Evolutionary conservation across 2,888 invertebrate genomes (phyloP).

Genomic region (Cheilosia soror): DNA sequence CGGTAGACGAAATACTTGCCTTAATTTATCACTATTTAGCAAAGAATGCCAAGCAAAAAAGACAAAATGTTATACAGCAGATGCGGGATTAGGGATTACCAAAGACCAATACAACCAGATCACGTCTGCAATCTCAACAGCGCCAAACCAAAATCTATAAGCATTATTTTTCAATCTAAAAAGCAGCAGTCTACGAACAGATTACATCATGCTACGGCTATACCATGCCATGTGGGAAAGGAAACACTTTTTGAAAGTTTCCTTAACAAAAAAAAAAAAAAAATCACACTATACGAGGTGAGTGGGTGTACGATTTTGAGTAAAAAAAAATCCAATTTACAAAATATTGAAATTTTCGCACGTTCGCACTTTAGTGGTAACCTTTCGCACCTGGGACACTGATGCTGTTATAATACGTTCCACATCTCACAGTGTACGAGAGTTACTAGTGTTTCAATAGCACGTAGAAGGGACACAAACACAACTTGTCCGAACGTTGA

Average conservation of each 20-base stretch:
- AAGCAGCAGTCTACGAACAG: constrained; percentile 41
- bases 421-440: not conserved
- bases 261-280: not conserved
- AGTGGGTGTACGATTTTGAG: constrained; percentile 7
- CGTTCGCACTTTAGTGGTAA: constrained; percentile 74
- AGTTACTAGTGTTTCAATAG: constrained; percentile 25
- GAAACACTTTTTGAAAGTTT: constrained; percentile 41
- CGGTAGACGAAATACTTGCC: constrained; percentile 36
- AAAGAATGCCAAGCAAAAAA: constrained; percentile 25
- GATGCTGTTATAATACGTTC: constrained; percentile 61
- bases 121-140: constrained; percentile 44
- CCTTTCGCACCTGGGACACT: constrained; percentile 74
- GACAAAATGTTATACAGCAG: not conserved
- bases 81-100: not conserved
- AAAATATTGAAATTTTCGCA: constrained; percentile 75
- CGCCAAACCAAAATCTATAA: constrained; percentile 47
- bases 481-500: constrained; percentile 66
- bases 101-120: constrained; percentile 22
- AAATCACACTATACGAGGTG: not conserved
- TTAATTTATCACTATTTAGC: constrained; percentile 62
- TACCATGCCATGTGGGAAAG: not conserved
- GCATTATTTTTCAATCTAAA: constrained; percentile 71
- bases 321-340: constrained; percentile 57
- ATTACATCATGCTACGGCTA: constrained; percentile 39
- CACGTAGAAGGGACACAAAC: constrained; percentile 72